Evolutionary conservation across 2,888 invertebrate species (phyloP).

Genomic region (Brachyptera putata): DNA sequence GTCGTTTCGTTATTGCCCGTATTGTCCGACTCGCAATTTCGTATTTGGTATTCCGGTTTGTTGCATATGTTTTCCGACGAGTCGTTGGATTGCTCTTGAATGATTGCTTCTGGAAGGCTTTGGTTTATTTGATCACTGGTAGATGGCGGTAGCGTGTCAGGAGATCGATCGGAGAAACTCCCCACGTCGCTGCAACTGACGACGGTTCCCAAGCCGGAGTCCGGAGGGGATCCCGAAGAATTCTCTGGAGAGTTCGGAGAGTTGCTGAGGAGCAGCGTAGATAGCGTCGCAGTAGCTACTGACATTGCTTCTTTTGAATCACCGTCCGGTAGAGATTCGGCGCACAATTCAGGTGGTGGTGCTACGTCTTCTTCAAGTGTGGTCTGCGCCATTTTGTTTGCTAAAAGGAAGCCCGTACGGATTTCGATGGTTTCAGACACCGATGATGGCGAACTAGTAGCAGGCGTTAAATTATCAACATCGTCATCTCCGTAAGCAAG

Average conservation of each 20-base stretch:
- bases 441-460: neutral
- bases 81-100: no score
- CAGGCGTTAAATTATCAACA: no score
- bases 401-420: constrained; percentile 29
- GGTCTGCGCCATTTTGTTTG: constrained; percentile 29
- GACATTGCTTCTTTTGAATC: constrained; percentile 56
- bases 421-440: constrained; percentile 17
- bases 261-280: constrained; percentile 47
- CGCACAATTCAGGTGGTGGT: constrained; percentile 38
- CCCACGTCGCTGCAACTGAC: constrained; percentile 27
- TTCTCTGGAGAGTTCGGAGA: neutral
- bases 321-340: constrained; percentile 47
- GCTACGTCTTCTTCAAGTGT: neutral
- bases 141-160: constrained; percentile 23
- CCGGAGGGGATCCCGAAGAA: constrained; percentile 25
- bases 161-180: constrained; percentile 30
- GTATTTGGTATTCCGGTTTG: no score
- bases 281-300: constrained; percentile 59
- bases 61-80: no score
- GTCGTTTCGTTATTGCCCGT: no score
- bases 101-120: no score
- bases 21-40: no score
- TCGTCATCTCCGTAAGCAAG: neutral
- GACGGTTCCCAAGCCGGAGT: constrained; percentile 32
- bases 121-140: no score